Conservation (phyloP, 2,888 invertebrate genomes). For the Mimachlamys varia region DNA sequence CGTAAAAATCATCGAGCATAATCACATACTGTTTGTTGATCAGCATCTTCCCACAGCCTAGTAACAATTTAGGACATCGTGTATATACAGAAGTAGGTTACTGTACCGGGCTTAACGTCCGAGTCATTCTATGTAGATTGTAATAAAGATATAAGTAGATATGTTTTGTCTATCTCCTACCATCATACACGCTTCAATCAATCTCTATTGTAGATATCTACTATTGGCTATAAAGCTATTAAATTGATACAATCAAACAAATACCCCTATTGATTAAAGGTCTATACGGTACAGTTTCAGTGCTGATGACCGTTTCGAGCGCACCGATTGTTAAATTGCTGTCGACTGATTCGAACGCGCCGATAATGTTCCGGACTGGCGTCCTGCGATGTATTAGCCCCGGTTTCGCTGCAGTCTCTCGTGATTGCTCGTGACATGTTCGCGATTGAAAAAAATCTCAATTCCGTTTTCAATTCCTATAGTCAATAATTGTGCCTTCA, state of each 20-base stretch:
- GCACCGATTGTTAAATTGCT: conserved; percentile 1
- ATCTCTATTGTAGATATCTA: not conserved
- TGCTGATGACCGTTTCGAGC: not conserved
- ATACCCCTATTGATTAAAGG: not conserved
- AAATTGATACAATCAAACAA: not conserved
- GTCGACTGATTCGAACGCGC: not conserved
- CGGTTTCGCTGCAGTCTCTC: not conserved
- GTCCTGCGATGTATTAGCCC: not conserved
- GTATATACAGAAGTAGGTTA: too few relatives aligned
- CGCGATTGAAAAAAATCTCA: not conserved
- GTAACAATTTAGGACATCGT: too few relatives aligned
- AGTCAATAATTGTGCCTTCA: conserved; percentile 18
- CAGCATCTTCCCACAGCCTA: too few relatives aligned
- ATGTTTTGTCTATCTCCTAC: not conserved
- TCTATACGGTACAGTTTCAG: too few relatives aligned
- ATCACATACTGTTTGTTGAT: too few relatives aligned
- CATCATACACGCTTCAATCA: not conserved
- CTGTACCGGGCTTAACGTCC: too few relatives aligned
- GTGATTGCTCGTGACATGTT: not conserved
- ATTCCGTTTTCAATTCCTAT: conserved; percentile 13
- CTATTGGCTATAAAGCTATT: not conserved
- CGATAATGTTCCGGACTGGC: not conserved
- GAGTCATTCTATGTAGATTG: too few relatives aligned
- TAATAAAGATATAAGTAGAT: too few relatives aligned
- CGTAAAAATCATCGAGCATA: too few relatives aligned